Base-by-base conservation (phyloP, 2,888 invertebrate species). In the Volucella zonaria region DNA sequence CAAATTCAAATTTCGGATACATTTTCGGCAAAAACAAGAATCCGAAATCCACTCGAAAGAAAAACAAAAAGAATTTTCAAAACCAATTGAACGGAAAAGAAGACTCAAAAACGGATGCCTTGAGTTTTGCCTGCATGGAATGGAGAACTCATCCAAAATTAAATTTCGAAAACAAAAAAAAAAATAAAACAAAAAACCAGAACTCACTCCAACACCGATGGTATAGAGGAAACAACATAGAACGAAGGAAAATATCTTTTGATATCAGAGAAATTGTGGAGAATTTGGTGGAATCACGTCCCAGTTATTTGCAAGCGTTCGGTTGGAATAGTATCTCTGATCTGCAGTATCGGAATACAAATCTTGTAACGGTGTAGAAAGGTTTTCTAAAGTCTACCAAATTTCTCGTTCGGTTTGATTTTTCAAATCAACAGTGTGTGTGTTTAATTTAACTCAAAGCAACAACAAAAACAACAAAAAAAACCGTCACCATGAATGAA, bases 401-500 rank as follows among this genome's bases (percentile, higher is more conserved):
- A 12, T 38, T 14, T 31, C 15, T 31, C 11, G 15, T n/a, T 14
- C 8, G 47, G 31, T 23, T 11, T 8, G 40, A 15, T 31, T 52
- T 40, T 51, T 45, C 73, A 40, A 59, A 38, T 59, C 12, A 70
- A 11, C 62, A 2, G 76, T 61, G 58, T 64, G 56, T 52, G 70
- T 78, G 67, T 62, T 43, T 18, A 52, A 43, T 42, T 45, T 64
- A 49, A 15, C 49, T 56, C 51, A 38, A 43, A 61, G 43, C n/a
- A 51, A 14, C 40, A 59, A 11, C 14, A 42, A 71, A 51, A 6
- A 11, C 14, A 42, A 71, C 45, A 6, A 52, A 68, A 64, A n/a
- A 59, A 54, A 12, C 62, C 15, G 31, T 68, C 89, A 91, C 89
- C 86, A 91, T 91, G 91, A 91, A 90, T 91, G 95, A 95, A 92